Evolutionary conservation across 37 sponge, comb jelly and placozoan genomes (phyloP), one percentile per base, ranked within the genome.

Genomic region (Spongia lamella): DNA sequence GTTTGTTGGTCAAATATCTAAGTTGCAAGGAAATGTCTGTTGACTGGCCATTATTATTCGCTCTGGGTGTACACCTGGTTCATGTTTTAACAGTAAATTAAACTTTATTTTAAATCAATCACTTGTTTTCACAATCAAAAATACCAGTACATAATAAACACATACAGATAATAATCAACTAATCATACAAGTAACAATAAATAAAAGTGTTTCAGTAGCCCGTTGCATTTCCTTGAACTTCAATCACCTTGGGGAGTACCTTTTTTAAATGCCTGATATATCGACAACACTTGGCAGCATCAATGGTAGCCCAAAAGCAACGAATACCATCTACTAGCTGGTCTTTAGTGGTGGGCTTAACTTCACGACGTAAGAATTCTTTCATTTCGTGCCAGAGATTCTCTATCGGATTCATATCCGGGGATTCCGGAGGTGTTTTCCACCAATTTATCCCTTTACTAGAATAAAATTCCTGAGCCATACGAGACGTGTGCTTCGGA

Each of bases 391-490:
- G 71, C 70, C 71, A 79, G 5, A 68, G 30, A 36, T 79, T 79
- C 36, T 79, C 79, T 37, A 79, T 79, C 21, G 79, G 79, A 33
- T 66, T 79, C 2, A 53, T 9, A 21, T 79, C 69, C 15, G 79
- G 79, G 43, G 37, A 50, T 68, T 66, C 79, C 4, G 77, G 34
- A 2, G 77, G 77, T 6, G 75, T 74, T 16, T 60, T 57, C 75
- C 75, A 74, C 75, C 75, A 74, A 50, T 58, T 74, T 6, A 76
- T 47, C 2, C 25, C 6, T 30, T 76, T 43, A 7, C 49, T 19
- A 16, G 26, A 54, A 50, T 64, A 52, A 51, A 76, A 76, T 27
- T 63, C 22, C 15, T 16, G n/a, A 7, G 77, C 77, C 29, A 29
- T 20, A 32, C 77, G 53, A 37, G 77, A 62, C 24, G 77, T 76